These are phyloP conservation scores for Macaca fascicularis DNA, from an alignment of 2,113 vertebrate genomes.

Conservation along the genomic window DNA sequence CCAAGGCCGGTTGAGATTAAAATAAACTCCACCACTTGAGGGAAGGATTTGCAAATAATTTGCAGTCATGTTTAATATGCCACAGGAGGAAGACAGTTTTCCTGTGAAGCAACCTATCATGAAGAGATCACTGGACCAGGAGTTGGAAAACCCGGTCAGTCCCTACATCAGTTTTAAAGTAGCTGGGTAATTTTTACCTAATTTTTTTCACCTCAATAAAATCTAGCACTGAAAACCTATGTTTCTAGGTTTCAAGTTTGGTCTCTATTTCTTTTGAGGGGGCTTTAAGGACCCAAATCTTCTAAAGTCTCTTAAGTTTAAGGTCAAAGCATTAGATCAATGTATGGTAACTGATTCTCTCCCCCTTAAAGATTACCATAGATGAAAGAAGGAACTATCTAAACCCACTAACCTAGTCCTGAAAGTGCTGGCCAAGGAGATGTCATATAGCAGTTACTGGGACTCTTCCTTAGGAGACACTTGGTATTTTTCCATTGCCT, in stretches of 20 bases:
- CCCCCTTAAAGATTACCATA: neutral
- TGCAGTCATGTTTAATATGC: neutral
- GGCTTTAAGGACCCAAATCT: neutral
- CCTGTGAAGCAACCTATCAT: neutral
- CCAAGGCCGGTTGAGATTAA: neutral
- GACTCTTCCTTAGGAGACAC: neutral
- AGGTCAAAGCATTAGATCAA: neutral
- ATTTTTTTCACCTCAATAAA: neutral
- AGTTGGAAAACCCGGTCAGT: neutral
- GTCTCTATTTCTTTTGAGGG: neutral
- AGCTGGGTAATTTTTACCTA: neutral
- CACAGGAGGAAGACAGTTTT: neutral
- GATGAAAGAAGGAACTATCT: neutral
- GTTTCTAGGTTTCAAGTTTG: neutral
- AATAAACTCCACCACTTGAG: neutral
- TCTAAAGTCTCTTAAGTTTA: neutral
- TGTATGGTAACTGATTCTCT: neutral
- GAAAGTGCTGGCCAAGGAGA: neutral
- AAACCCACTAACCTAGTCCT: neutral
- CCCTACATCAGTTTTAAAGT: neutral
- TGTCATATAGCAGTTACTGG: neutral
- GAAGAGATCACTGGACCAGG: neutral
- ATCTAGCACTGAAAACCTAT: neutral
- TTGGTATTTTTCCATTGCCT: neutral
- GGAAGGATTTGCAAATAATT: neutral